Percentiles rank a stretch among this genome's conserved stretches.
Evolutionary conservation across 2,888 invertebrate genomes (phyloP).

Genomic region (Sesamia inferens): DNA sequence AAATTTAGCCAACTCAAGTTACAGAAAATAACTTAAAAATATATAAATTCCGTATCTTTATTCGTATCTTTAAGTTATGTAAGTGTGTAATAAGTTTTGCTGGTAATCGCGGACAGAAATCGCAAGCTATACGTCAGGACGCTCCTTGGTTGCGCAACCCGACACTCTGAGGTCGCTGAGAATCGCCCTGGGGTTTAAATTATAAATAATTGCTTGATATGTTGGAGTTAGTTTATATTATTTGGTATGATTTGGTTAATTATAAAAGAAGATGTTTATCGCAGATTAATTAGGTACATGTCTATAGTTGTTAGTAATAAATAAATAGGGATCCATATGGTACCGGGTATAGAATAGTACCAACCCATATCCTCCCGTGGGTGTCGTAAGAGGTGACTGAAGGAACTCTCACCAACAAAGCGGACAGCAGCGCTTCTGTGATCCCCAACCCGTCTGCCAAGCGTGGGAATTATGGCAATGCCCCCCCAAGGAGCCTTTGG

Average conservation of each 20-base stretch:
- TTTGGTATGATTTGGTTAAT: constrained; percentile 10
- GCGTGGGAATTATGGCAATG: no score
- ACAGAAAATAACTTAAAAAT: constrained; percentile 59
- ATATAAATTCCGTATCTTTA: constrained; percentile 62
- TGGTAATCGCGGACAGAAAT: constrained; percentile 65
- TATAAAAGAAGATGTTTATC: no score
- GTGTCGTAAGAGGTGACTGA: no score
- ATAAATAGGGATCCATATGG: no score
- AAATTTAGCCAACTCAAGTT: constrained; percentile 45
- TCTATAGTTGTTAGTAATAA: no score
- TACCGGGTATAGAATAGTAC: no score
- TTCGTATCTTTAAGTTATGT: constrained; percentile 66
- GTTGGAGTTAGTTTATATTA: constrained; percentile 9
- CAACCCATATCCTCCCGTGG: no score
- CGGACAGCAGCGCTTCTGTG: no score
- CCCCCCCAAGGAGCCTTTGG: no score
- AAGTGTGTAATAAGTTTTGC: constrained; percentile 68
- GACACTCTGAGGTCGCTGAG: constrained; percentile 53
- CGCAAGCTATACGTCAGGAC: constrained; percentile 65
- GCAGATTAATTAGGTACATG: no score
- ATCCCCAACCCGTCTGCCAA: no score
- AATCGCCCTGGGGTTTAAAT: constrained; percentile 46
- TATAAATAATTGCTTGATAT: constrained; percentile 34
- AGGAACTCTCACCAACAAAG: no score
- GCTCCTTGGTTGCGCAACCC: constrained; percentile 63